These are phyloP conservation scores for Malacosoma neustria DNA, from an alignment of 2,888 invertebrate species.

Conservation along the genomic window DNA sequence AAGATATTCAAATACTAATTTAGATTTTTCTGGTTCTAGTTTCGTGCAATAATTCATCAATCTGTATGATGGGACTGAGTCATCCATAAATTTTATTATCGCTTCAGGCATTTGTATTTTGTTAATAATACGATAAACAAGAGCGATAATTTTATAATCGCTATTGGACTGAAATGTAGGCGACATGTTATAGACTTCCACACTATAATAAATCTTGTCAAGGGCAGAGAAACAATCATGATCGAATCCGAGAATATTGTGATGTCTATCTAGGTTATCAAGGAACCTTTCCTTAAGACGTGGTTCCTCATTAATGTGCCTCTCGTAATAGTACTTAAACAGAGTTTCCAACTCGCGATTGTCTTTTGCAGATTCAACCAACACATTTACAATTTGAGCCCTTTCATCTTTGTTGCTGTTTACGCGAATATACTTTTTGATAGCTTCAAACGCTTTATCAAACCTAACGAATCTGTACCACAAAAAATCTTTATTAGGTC, in stretches of 20 bases:
- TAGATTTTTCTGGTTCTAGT: conserved; percentile 16
- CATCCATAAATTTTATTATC: conserved; percentile 14
- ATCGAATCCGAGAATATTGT: conserved; percentile 33
- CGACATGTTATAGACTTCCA: conserved; percentile 25
- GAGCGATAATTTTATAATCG: conserved; percentile 21
- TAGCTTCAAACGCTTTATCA: conserved; percentile 27
- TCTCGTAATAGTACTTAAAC: conserved; percentile 34
- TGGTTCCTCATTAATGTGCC: conserved; percentile 35
- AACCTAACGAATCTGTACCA: conserved; percentile 43
- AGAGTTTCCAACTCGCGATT: conserved; percentile 27
- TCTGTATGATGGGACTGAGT: conserved; percentile 7
- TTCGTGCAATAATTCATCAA: conserved; percentile 8
- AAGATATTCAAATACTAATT: conserved; percentile 20
- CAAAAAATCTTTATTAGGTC: conserved; percentile 24
- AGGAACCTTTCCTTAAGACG: conserved; percentile 28
- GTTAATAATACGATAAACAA: conserved; percentile 32
- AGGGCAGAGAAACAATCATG: conserved; percentile 35
- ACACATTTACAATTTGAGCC: conserved; percentile 23
- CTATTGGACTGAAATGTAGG: conserved; percentile 4
- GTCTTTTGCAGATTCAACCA: conserved; percentile 28
- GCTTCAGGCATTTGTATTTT: conserved; percentile 23
- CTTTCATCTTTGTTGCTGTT: conserved; percentile 23
- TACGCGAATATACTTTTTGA: conserved; percentile 26
- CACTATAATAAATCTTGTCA: conserved; percentile 33
- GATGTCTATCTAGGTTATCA: conserved; percentile 17